phyloP scores from a whole-genome alignment of 2,113 vertebrate species.

The Dolichotis patagonum region DNA sequence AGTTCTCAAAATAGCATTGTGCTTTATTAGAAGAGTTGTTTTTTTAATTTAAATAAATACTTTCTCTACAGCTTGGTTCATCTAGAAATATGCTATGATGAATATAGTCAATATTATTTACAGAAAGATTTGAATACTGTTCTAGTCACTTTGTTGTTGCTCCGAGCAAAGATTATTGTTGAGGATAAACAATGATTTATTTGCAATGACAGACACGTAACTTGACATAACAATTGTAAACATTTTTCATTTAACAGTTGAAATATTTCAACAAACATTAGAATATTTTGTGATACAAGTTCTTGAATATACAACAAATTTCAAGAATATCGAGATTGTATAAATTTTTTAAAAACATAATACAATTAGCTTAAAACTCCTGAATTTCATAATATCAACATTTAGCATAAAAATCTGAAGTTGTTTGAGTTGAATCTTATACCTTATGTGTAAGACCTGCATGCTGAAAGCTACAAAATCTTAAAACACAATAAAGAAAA shows the following conservation, averaged over 20 bases:
- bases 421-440: neutral
- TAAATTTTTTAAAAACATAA: neutral
- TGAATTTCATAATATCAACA: neutral
- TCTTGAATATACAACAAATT: neutral
- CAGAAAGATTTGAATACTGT: conserved; percentile 29
- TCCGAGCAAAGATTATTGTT: neutral
- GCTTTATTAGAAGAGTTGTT: conserved; percentile 21
- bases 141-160: neutral
- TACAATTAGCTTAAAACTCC: neutral
- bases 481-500: neutral
- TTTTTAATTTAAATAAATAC: conserved; percentile 39
- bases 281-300: neutral
- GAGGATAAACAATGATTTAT: neutral
- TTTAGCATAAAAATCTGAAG: neutral
- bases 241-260: neutral
- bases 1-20: conserved; percentile 42
- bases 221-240: neutral
- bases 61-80: neutral
- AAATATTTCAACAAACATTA: neutral
- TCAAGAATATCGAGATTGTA: neutral
- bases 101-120: conserved; percentile 51
- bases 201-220: neutral
- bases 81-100: conserved; percentile 24
- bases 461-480: neutral
- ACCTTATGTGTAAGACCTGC: neutral